Base-by-base conservation (phyloP, 1,140 invertebrate species). In the Limonius californicus region DNA sequence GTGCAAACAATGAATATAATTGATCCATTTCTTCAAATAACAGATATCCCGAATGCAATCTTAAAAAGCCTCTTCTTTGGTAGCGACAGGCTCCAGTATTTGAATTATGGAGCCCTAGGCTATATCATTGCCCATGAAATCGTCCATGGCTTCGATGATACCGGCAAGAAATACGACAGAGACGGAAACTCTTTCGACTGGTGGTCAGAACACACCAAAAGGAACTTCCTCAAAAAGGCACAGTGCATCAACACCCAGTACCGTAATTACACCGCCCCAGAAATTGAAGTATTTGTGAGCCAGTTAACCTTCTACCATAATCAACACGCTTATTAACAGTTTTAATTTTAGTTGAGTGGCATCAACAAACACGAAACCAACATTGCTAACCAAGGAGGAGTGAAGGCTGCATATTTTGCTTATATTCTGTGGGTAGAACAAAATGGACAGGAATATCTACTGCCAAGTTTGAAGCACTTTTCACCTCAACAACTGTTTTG, bases 151-250 rank as follows among this genome's bases (percentile, higher is more conserved):
- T 95, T 96, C 73, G 94, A 96, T 78, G 92, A 94, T 74, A 87
- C 92, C 76, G 90, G 90, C 43, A 83, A 92, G 14, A 91, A 95
- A 79, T 97, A 92, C 71, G 92, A 97, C 76, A 89, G 91, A 64
- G 84, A 92, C 47, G 95, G 94, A 30, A 94, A 88, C 84, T 82
- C 78, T 47, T 70, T 72, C 0, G 70, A 77, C 64, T 87, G 85
- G 85, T 88, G 87, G 86, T 78, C 81, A 61, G 64, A 68, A 16
- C 67, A 66, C 19, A 78, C 77, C 1, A 69, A 72, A 56, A 68
- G 72, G 9, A 77, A 78, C 6, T 89, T 86, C 72, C 76, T 81
- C 2, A 74, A 82, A 20, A 82, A 84, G 65, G 80, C 86, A 0
- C 77, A 85, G 64, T 90, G 88, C 70, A 88, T 90, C 56, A 83